These are phyloP conservation scores for Neomorphus geoffroyi DNA, from an alignment of 2,797 vertebrate species.

Conservation along the genomic window DNA sequence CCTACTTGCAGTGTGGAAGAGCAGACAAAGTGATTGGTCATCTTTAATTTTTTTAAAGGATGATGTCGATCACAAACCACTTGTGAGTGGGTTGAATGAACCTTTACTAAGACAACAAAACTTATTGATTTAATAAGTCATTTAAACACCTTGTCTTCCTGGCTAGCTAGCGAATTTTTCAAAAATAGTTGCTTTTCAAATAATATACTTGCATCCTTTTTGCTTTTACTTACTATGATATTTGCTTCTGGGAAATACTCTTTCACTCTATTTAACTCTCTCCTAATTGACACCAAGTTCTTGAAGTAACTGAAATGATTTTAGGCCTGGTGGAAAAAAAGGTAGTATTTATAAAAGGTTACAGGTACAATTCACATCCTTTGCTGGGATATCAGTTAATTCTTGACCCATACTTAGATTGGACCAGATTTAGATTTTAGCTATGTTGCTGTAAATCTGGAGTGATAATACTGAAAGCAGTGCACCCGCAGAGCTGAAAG, in stretches of 20 bases:
- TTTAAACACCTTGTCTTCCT: background rate
- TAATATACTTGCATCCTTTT: background rate
- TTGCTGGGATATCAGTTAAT: background rate
- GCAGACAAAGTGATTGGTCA: background rate
- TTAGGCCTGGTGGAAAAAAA: background rate
- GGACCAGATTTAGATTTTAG: background rate
- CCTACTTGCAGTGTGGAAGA: background rate
- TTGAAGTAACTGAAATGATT: background rate
- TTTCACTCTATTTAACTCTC: background rate
- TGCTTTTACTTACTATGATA: background rate
- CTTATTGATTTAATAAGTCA: background rate
- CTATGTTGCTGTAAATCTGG: background rate
- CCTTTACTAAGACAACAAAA: background rate
- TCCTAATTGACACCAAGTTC: rapidly evolving
- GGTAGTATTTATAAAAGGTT: background rate
- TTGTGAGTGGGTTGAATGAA: background rate
- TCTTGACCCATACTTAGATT: background rate
- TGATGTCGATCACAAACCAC: background rate
- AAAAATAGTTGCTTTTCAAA: background rate
- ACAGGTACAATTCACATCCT: background rate
- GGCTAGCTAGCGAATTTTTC: background rate
- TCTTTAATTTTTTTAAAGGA: background rate
- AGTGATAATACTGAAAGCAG: background rate
- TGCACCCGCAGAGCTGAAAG: background rate
- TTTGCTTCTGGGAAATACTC: background rate